These are phyloP conservation scores for Nephrocerus scutellatus DNA, from an alignment of 2,888 invertebrate species.

Conservation along the genomic window DNA sequence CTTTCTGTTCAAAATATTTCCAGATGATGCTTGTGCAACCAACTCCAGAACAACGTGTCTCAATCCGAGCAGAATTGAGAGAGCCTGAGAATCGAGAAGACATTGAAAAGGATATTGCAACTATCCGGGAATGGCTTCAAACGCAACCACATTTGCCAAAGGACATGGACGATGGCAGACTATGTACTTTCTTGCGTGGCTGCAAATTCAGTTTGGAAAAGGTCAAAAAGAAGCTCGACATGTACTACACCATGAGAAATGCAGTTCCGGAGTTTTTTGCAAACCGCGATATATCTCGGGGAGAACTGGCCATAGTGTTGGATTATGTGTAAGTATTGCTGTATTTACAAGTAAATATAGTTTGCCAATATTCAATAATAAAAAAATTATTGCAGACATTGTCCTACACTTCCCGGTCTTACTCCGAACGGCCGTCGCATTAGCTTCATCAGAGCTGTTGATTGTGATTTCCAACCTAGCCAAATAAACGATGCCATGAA, in stretches of 20 bases:
- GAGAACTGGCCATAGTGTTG: slow-evolving; percentile 64
- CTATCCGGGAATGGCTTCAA: slow-evolving; percentile 61
- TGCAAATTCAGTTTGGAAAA: slow-evolving; percentile 83
- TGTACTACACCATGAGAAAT: slow-evolving; percentile 80
- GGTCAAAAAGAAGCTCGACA: slow-evolving; percentile 76
- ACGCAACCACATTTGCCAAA: slow-evolving; percentile 62
- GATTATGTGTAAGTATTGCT: slow-evolving; percentile 58
- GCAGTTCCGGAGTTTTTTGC: slow-evolving; percentile 77
- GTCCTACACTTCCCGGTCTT: slow-evolving; percentile 73
- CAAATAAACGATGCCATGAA: slow-evolving; percentile 74
- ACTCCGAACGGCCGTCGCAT: slow-evolving; percentile 75
- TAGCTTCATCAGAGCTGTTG: slow-evolving; percentile 63
- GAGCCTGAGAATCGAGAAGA: slow-evolving; percentile 54
- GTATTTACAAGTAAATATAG: too few species aligned
- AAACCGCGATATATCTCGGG: slow-evolving; percentile 65
- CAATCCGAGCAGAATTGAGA: slow-evolving; percentile 62
- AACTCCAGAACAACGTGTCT: slow-evolving; percentile 58
- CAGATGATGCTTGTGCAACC: slow-evolving; percentile 60
- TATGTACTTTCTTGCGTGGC: slow-evolving; percentile 75
- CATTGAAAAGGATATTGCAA: slow-evolving; percentile 55
- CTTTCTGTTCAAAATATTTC: slow-evolving; percentile 4
- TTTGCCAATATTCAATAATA: too few species aligned
- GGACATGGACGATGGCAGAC: slow-evolving; percentile 65
- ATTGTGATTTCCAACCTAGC: slow-evolving; percentile 63
- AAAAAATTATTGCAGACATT: slow-evolving; percentile 53